Evolutionary conservation across 2,888 invertebrate species (phyloP), one percentile per base, ranked within the genome.

Genomic region (Athalia circularis): DNA sequence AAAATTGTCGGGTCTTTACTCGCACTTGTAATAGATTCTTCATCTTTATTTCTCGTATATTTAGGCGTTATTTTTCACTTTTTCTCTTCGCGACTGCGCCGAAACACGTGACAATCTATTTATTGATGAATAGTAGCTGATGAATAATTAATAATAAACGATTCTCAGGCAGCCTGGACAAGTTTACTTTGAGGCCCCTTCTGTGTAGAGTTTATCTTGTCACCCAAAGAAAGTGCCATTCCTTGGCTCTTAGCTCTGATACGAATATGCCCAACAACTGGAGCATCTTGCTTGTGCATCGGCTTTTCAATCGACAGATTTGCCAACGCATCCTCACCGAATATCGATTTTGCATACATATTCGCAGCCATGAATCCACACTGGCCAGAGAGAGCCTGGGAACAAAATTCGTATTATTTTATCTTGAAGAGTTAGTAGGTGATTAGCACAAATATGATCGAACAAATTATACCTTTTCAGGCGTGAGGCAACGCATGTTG

Each of bases 321-420:
- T 81, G 99, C 99, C 84, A 99, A 92, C 3, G 99, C 99, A 91
- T 99, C 99, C 91, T 99, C 99, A 9, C 99, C 99, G 91, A 98
- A 98, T 87, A 99, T 98, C 5, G 98, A 98, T 86, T 98, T 96
- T 65, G 99, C 99, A 92, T 99, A 99, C 93, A 99, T 95, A 90
- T 99, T 99, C 65, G 99, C 99, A 5, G 99, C 99, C 97, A 99
- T 97, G 91, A 99, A 99, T 5, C 99, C 99, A 91, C 99, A 99
- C 85, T 99, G 98, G 0, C 99, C 99, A 0, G 96, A 96, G 77
- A 99, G 91, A 0, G 98, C 98, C 94, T 95, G 90, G 2, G 84
- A 78, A 61, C 15, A 13, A 54, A 62, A 65, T 59, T 13, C 29
- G 62, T 5, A 61, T 52, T 45, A 67, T 57, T 15, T 77, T 64